A percentile compares a stretch with the other conserved stretches of the same genome.
Evolutionary conservation across 2,888 invertebrate genomes (phyloP).

Genomic region (Torymus texanus): DNA sequence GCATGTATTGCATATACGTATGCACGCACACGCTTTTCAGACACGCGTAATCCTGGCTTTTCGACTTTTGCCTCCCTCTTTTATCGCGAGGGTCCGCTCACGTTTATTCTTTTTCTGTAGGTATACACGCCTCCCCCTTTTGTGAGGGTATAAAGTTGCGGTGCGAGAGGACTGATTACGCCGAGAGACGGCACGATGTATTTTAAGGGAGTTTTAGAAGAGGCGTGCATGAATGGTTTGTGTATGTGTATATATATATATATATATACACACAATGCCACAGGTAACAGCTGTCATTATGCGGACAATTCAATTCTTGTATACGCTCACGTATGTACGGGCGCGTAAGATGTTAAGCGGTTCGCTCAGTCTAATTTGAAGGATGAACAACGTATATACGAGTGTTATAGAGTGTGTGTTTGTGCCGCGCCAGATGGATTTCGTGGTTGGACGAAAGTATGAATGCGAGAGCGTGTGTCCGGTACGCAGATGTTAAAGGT

Average conservation of each 20-base stretch:
- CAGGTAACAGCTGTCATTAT: conserved; percentile 40
- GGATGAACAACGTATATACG: not conserved
- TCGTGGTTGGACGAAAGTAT: not conserved
- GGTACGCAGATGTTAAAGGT: not conserved
- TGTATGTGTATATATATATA: no score
- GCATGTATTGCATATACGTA: no score
- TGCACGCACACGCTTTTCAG: no score
- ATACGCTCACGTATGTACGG: not conserved
- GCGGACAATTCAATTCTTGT: conserved; percentile 48
- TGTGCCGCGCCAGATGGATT: conserved; percentile 29
- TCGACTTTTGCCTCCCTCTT: conserved; percentile 15
- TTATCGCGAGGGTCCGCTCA: not conserved
- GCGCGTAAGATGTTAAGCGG: conserved; percentile 12
- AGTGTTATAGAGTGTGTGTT: no score
- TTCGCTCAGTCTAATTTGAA: conserved; percentile 24
- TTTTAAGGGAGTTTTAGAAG: not conserved
- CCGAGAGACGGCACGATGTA: not conserved
- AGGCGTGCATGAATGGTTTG: not conserved
- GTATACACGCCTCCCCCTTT: no score
- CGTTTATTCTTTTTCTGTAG: not conserved
- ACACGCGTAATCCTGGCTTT: conserved; percentile 30
- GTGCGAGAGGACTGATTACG: not conserved
- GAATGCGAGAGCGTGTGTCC: not conserved
- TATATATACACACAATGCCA: no score
- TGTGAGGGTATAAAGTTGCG: no score